Percentiles rank a stretch among this genome's conserved stretches.
Conservation (phyloP, 2,888 invertebrate species). For the Beris chalybata region DNA sequence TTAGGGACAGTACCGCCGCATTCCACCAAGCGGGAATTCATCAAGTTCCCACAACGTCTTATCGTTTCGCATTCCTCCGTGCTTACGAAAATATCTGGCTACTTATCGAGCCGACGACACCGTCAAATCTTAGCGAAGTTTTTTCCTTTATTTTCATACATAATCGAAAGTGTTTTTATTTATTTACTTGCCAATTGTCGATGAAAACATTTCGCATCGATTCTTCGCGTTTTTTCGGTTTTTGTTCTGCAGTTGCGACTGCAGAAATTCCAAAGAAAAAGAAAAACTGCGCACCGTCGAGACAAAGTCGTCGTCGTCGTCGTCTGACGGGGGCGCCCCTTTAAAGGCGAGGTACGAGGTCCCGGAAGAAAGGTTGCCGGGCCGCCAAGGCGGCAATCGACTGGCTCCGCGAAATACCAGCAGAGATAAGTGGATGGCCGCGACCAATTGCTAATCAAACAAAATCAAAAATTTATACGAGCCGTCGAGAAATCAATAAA, state of each 20-base stretch:
- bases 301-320: no score
- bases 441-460: background rate
- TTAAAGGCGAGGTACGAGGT: constrained; percentile 10
- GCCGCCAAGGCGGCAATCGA: background rate
- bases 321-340: no score
- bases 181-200: no score
- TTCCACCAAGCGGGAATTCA: background rate
- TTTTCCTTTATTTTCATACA: constrained; percentile 10
- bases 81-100: no score
- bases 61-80: no score
- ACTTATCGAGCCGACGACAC: no score
- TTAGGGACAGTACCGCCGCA: background rate
- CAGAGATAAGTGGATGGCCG: background rate
- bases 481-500: constrained; percentile 18
- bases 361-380: background rate
- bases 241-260: no score
- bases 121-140: background rate
- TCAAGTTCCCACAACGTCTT: no score
- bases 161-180: no score
- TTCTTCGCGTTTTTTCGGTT: background rate
- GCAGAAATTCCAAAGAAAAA: no score
- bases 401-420: background rate
- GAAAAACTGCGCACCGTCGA: background rate
- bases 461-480: constrained; percentile 24
- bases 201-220: background rate